Evolutionary conservation across 1,140 invertebrate genomes (phyloP).

Genomic region (Nylanderia fulva): DNA sequence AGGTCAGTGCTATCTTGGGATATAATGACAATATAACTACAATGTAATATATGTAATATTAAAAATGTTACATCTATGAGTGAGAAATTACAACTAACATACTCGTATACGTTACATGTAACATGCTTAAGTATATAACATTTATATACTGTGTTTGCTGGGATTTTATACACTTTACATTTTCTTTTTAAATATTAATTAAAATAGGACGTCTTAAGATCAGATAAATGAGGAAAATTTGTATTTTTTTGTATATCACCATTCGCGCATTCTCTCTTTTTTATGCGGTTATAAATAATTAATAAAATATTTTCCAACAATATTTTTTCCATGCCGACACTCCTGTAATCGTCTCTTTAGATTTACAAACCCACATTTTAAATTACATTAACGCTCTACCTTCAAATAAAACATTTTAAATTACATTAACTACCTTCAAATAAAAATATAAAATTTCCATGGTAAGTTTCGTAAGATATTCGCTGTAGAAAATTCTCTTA

Average conservation of each 20-base stretch:
- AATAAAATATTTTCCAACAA: conserved; percentile 27
- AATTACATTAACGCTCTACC: no score
- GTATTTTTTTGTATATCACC: neutral
- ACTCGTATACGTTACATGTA: no score
- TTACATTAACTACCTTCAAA: neutral
- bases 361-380: neutral
- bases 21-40: no score
- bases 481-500: conserved; percentile 24
- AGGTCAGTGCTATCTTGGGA: no score
- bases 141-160: no score
- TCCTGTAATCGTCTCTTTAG: neutral
- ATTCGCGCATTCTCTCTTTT: neutral
- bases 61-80: no score
- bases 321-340: neutral
- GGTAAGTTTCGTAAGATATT: conserved; percentile 10
- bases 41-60: no score
- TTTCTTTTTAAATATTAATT: neutral
- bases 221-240: neutral
- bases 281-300: conserved; percentile 3
- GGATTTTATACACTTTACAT: neutral
- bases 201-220: neutral
- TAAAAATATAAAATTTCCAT: conserved; percentile 6
- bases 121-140: no score
- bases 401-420: neutral
- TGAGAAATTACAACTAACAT: no score